These are phyloP conservation scores for Glyphotaelius pellucidus DNA, from an alignment of 2,888 invertebrate genomes.

Conservation along the genomic window DNA sequence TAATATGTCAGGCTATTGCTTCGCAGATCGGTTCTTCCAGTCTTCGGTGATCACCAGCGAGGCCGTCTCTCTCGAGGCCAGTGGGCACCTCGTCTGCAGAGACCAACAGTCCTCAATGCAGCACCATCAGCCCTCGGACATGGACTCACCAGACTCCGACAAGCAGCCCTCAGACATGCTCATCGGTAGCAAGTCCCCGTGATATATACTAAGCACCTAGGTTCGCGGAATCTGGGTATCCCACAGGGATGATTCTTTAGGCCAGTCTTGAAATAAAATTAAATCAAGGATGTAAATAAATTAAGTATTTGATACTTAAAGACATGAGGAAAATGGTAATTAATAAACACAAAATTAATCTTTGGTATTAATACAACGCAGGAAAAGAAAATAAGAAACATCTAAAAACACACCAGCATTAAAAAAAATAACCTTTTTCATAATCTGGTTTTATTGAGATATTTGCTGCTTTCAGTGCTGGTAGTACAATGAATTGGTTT, in stretches of 20 bases:
- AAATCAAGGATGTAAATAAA: background rate
- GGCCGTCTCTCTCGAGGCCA: slow-evolving; percentile 76
- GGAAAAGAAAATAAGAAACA: background rate
- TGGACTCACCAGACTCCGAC: slow-evolving; percentile 74
- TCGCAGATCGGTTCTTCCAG: slow-evolving; percentile 81
- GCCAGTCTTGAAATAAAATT: background rate
- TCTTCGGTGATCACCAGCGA: slow-evolving; percentile 79
- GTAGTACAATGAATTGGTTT: background rate
- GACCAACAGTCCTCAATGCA: slow-evolving; percentile 70
- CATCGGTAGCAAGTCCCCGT: slow-evolving; percentile 65
- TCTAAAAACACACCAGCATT: background rate
- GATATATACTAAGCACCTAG: slow-evolving; percentile 66
- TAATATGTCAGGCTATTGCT: slow-evolving; percentile 42
- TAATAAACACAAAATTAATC: background rate
- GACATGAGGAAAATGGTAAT: background rate
- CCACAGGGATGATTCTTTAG: background rate
- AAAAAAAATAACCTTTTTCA: no score
- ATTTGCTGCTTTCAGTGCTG: background rate
- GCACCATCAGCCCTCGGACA: slow-evolving; percentile 74
- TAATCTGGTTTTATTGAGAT: background rate
- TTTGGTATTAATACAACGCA: background rate
- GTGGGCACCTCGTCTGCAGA: slow-evolving; percentile 68
- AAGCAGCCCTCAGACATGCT: slow-evolving; percentile 65
- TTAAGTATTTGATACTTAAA: background rate
- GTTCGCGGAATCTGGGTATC: slow-evolving; percentile 6